A percentile compares a stretch with the other conserved stretches of the same genome.
phyloP scores from a whole-genome alignment of 2,797 vertebrate genomes.

The Amblyopsis hoosieri region DNA sequence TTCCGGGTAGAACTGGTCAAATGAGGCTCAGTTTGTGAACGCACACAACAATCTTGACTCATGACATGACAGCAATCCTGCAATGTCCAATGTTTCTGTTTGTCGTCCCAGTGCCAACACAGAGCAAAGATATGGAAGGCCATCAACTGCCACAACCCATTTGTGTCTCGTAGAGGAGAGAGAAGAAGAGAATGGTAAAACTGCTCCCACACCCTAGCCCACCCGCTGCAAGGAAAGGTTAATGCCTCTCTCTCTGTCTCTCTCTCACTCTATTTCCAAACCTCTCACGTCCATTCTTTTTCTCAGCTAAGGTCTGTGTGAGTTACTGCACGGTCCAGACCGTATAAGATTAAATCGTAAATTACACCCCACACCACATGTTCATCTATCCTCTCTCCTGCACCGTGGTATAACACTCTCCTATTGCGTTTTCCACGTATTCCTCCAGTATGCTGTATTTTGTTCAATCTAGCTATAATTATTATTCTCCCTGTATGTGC shows the following conservation, averaged over 20 bases:
- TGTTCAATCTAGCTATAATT: conserved; percentile 68
- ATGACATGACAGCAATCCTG: no score
- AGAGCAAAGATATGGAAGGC: no score
- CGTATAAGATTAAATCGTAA: conserved; percentile 99
- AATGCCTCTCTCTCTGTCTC: conserved; percentile 70
- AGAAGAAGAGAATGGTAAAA: conserved; percentile 67
- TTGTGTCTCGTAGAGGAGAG: conserved; percentile 46
- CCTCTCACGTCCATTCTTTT: conserved; percentile 10
- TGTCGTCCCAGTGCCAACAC: no score
- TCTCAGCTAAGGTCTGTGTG: conserved; percentile 84
- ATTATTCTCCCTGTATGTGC: conserved; percentile 58
- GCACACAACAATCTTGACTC: no score
- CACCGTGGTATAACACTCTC: conserved; percentile 16
- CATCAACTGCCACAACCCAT: no score
- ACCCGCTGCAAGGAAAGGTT: conserved; percentile 72
- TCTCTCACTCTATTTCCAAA: conserved; percentile 46
- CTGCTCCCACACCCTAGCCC: conserved; percentile 39
- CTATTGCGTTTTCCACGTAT: conserved; percentile 71
- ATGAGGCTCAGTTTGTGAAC: no score
- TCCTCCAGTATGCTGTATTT: conserved; percentile 60
- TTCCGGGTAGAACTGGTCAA: no score
- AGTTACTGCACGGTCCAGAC: conserved; percentile 95
- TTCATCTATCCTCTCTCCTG: conserved; percentile 68
- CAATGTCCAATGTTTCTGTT: no score
- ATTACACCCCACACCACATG: conserved; percentile 92